Evolutionary conservation across 2,888 invertebrate genomes (phyloP), one percentile per base, ranked within the genome.

Genomic region (Plebejus melissa): DNA sequence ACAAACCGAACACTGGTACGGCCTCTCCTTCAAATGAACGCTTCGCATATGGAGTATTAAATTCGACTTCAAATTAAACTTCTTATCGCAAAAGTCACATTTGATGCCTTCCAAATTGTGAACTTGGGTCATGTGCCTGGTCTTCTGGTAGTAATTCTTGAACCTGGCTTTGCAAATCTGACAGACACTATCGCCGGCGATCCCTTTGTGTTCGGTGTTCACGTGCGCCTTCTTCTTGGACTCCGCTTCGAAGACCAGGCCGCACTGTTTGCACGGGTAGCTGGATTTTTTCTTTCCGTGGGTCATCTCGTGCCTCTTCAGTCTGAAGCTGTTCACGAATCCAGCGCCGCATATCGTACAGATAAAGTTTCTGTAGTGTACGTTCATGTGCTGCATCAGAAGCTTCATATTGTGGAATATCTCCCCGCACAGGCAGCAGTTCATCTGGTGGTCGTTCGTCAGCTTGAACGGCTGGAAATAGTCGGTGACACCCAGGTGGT

Each of bases 101-200:
- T 91, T 90, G 7, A 91, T 88, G 0, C 90, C 89, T 76, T 91
- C 90, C 0, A 87, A 88, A 69, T 93, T 92, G 74, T 93, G 93
- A 0, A 89, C 87, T 77, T 90, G 90, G 36, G 90, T 87, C 93
- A 93, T 93, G 77, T 93, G 93, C 2, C 91, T 81, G 0, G 92
- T 90, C 74, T 93, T 93, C 76, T 92, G 92, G 60, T 93, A 93
- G 78, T 92, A 92, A 78, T 92, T 93, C 81, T 91, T 90, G 76
- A 93, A 93, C 3, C 92, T 83, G 0, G 90, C 88, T 75, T 91
- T 91, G 80, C 93, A 93, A 6, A 93, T 91, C 75, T 90, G 90
- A 54, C 89, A 94, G 0, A 92, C 91, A 75, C 91, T 91, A 69
- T 92, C 89, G 0, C 93, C 93, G 2, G 90, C 91, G 1, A 92